Conservation (phyloP, 2,888 invertebrate species). For the Nymphalis urticae region DNA sequence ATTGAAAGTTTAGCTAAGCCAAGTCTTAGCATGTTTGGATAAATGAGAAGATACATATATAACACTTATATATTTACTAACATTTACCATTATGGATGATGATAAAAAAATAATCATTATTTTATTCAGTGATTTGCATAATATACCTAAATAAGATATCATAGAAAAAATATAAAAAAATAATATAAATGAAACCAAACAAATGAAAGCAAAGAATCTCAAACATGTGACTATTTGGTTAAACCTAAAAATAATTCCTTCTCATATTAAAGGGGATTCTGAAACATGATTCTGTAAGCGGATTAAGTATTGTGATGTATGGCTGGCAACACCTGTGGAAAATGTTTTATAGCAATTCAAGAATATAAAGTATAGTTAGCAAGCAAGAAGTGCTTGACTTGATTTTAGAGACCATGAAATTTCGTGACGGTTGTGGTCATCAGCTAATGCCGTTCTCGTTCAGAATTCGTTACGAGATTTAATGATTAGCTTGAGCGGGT, state of each 20-base stretch:
- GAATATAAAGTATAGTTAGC: neutral
- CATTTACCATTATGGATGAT: too few species aligned
- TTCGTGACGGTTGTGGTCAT: too few species aligned
- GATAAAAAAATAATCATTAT: neutral
- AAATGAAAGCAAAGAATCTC: conserved; percentile 3
- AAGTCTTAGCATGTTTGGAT: too few species aligned
- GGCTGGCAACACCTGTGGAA: conserved; percentile 35
- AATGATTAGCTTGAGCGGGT: too few species aligned
- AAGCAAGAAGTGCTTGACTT: neutral
- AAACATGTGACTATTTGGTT: conserved; percentile 6
- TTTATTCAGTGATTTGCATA: too few species aligned
- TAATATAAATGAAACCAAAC: neutral
- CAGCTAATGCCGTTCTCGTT: too few species aligned
- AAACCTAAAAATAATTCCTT: conserved; percentile 17
- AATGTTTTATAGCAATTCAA: conserved; percentile 29
- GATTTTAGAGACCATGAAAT: too few species aligned
- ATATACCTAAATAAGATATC: too few species aligned
- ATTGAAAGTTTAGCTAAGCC: too few species aligned
- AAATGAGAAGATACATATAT: too few species aligned
- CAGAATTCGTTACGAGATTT: too few species aligned
- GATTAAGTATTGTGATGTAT: conserved; percentile 35
- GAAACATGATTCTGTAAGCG: conserved; percentile 27
- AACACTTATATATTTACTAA: too few species aligned
- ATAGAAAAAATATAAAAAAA: neutral
- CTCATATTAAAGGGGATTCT: conserved; percentile 8